Evolutionary conservation across 2,797 vertebrate genomes (phyloP).

Genomic region (Poecilia picta): DNA sequence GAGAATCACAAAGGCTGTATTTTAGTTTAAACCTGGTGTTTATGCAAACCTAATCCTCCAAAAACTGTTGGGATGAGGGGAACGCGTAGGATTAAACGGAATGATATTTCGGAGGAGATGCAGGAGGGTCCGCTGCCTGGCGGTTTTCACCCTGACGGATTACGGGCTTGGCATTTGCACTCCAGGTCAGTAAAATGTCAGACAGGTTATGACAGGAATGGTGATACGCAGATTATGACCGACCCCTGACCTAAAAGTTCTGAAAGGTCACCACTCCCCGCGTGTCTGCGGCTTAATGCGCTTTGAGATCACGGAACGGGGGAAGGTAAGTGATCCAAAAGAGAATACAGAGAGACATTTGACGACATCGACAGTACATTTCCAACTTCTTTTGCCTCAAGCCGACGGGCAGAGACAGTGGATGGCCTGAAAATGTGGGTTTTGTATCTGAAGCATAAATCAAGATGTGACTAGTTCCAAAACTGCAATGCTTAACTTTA

Average conservation of each 20-base stretch:
- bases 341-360: slow-evolving; percentile 29
- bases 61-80: slow-evolving; percentile 38
- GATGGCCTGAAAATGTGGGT: background rate
- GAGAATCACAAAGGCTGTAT: slow-evolving; percentile 19
- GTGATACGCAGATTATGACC: slow-evolving; percentile 79
- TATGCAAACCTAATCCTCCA: slow-evolving; percentile 37
- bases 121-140: slow-evolving; percentile 28
- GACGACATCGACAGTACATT: slow-evolving; percentile 24
- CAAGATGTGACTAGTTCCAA: background rate
- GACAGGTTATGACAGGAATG: slow-evolving; percentile 79
- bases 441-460: background rate
- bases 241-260: slow-evolving; percentile 73
- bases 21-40: slow-evolving; percentile 45
- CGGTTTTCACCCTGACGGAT: slow-evolving; percentile 60
- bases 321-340: slow-evolving; percentile 29
- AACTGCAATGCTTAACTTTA: background rate
- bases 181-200: slow-evolving; percentile 79
- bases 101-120: slow-evolving; percentile 33
- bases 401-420: background rate
- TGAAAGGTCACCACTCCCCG: slow-evolving; percentile 73
- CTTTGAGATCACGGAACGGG: slow-evolving; percentile 49
- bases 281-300: slow-evolving; percentile 49
- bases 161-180: slow-evolving; percentile 82
- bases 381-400: background rate
- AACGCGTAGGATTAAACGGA: slow-evolving; percentile 28